Base-by-base conservation (phyloP, 2,797 vertebrate species). In the Leptodactylus fallax region DNA sequence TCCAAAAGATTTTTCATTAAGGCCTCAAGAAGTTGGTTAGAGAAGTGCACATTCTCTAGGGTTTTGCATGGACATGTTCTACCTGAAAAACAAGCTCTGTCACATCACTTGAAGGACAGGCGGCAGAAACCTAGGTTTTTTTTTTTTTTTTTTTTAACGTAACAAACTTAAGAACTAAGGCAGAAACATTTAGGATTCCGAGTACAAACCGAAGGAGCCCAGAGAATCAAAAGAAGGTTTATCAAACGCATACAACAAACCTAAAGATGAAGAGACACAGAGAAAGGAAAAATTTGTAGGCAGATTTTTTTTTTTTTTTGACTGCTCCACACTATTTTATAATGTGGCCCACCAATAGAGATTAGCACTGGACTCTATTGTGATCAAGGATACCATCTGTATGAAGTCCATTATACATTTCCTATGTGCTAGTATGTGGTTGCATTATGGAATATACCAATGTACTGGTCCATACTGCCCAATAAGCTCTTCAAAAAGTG, bases 31-130 rank as follows among this genome's bases (percentile, higher is more conserved):
- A 60, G 58, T 78, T 71, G 47, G 88, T 83, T 61, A 79, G 45
- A 79, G 71, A 61, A 83, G 25, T 63, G 69, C 82, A 89, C 85
- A 89, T 89, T 89, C 88, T 79, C 61, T 47, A n/a, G 88, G 79
- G 85, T 89, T 89, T 51, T 89, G 88, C 47, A 89, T 83, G 79
- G 85, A 86, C 88, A 89, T 89, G 88, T 89, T 86, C 11, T 86
- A 89, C 88, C 71, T 72, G 88, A 89, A 89, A 89, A 89, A 89
- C 88, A 89, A 86, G 88, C 87, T 83, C 72, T 36, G 79, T 79
- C 84, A 79, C 27, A 89, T 82, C 84, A 89, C 79, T 51, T 71
- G 58, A 55, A 89, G 79, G 60, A 84, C 61, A 79, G 65, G 27
- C 80, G n/a, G 58, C 51, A 89, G 69, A 77, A 89, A 86, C 69